These are phyloP conservation scores for Agrochola lota DNA, from an alignment of 2,888 invertebrate genomes.

Conservation along the genomic window DNA sequence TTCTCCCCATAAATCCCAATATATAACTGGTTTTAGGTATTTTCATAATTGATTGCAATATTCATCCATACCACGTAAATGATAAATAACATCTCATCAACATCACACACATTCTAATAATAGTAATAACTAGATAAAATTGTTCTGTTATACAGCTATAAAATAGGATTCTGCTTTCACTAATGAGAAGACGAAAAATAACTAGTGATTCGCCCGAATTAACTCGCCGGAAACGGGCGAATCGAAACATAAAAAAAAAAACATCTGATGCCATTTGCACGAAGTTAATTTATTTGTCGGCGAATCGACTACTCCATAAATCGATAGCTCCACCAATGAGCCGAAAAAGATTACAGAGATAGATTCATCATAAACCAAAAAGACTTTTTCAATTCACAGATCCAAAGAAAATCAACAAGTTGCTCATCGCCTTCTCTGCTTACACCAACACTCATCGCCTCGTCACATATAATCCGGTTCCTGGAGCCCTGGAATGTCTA, in stretches of 20 bases:
- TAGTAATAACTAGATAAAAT: neutral
- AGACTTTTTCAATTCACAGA: conserved; percentile 68
- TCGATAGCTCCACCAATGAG: no score
- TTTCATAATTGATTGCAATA: conserved; percentile 9
- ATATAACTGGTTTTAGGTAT: neutral
- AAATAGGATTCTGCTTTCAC: neutral
- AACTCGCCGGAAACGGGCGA: no score
- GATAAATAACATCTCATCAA: conserved; percentile 1
- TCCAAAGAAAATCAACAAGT: conserved; percentile 71
- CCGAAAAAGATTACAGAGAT: neutral
- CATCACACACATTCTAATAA: neutral
- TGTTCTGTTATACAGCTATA: neutral
- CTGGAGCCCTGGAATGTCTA: conserved; percentile 83
- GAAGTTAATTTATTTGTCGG: no score
- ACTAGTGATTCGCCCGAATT: no score
- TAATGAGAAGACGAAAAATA: no score
- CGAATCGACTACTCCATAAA: no score
- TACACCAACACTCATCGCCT: conserved; percentile 84
- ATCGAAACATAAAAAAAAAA: no score
- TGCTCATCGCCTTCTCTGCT: conserved; percentile 76
- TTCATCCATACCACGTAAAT: neutral
- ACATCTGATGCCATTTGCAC: no score
- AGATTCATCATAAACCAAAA: neutral
- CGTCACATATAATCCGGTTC: conserved; percentile 75
- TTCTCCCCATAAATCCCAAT: conserved; percentile 23